These are phyloP conservation scores for Clavelina lepadiformis DNA, from an alignment of 23 tunicate species.

Conservation along the genomic window DNA sequence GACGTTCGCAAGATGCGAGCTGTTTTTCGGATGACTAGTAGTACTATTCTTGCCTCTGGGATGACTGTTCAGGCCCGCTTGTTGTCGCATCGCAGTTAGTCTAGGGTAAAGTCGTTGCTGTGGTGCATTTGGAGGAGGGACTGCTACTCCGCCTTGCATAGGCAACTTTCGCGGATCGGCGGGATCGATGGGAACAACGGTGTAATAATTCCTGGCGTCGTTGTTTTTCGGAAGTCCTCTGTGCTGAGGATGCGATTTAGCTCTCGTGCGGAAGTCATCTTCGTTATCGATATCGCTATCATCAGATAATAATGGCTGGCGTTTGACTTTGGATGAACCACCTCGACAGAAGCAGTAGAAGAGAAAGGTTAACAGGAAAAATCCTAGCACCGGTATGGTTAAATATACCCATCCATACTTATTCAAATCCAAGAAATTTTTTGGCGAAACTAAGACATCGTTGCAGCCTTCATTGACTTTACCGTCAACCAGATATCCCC, in stretches of 20 bases:
- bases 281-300: conserved; percentile 28
- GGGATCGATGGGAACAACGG: conserved; percentile 47
- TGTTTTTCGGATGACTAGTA: neutral
- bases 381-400: conserved; percentile 29
- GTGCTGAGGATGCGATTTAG: conserved; percentile 16
- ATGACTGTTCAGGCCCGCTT: conserved; percentile 25
- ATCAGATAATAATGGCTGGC: conserved; percentile 26
- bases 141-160: conserved; percentile 24
- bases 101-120: conserved; percentile 46
- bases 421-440: conserved; percentile 46
- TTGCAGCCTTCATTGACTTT: conserved; percentile 52
- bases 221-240: conserved; percentile 39
- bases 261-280: conserved; percentile 22
- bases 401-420: conserved; percentile 70
- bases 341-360: conserved; percentile 62
- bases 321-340: neutral
- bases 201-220: conserved; percentile 41
- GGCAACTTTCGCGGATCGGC: conserved; percentile 34
- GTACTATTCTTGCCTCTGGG: neutral
- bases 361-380: conserved; percentile 34
- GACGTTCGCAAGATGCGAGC: neutral
- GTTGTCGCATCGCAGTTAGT: conserved; percentile 33
- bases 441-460: conserved; percentile 10
- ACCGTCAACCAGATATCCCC: conserved; percentile 39
- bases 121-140: conserved; percentile 2